Conservation (phyloP, 2,797 vertebrate species). For the Gymnodraco acuticeps region DNA sequence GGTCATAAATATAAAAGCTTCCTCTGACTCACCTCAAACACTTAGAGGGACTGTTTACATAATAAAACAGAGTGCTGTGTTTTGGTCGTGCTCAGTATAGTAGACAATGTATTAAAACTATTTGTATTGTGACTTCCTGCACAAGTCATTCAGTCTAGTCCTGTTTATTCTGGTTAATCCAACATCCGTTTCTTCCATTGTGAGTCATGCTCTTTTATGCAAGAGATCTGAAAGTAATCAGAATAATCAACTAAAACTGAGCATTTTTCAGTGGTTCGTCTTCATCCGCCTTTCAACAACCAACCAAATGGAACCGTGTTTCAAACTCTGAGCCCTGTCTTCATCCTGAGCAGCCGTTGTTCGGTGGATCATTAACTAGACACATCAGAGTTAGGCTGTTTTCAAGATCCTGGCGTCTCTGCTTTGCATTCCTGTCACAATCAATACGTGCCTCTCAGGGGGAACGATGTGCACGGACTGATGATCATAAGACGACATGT, state of each 20-base stretch:
- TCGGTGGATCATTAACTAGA: conserved; percentile 81
- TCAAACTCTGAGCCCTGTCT: conserved; percentile 26
- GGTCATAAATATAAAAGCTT: conserved; percentile 57
- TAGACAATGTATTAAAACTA: background rate
- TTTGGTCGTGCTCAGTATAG: background rate
- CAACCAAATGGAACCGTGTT: conserved; percentile 22
- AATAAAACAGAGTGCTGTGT: conserved; percentile 4
- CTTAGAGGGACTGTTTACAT: conserved; percentile 34
- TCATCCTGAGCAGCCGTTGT: conserved; percentile 36
- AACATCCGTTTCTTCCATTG: conserved; percentile 5
- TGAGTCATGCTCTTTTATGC: conserved; percentile 25
- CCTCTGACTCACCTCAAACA: conserved; percentile 44
- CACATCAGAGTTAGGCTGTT: conserved; percentile 53
- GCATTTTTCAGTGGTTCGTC: conserved; percentile 3
- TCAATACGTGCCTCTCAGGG: conserved; percentile 77
- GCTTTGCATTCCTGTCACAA: conserved; percentile 86
- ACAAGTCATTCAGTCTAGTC: conserved; percentile 12
- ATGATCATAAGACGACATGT: conserved; percentile 56
- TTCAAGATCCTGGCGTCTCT: conserved; percentile 63
- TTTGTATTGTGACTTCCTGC: conserved; percentile 33
- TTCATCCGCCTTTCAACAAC: conserved; percentile 14
- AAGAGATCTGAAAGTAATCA: background rate
- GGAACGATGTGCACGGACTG: conserved; percentile 74
- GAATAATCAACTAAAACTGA: conserved; percentile 1
- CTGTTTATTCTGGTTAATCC: conserved; percentile 40